Conservation (phyloP, 2,113 vertebrate genomes). For the Sterna hirundo region DNA sequence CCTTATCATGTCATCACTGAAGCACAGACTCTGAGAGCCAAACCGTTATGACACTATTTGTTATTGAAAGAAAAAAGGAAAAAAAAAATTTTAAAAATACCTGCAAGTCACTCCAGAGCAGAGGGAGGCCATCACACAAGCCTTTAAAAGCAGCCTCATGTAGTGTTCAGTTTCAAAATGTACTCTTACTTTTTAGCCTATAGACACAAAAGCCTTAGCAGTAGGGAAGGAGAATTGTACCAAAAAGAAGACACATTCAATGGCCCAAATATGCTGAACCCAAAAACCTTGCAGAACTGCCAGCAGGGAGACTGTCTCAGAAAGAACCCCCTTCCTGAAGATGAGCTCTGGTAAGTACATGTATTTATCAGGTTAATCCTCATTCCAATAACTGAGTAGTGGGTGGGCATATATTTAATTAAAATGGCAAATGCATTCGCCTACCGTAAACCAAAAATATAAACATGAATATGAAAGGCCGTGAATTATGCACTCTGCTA, state of each 20-base stretch:
- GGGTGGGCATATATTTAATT: constrained; percentile 10
- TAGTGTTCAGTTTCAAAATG: not conserved
- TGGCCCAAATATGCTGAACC: not conserved
- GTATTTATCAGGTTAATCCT: constrained; percentile 4
- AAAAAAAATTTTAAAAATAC: not conserved
- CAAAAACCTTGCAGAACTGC: not conserved
- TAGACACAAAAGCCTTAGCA: not conserved
- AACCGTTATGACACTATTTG: not conserved
- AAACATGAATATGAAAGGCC: constrained; percentile 45
- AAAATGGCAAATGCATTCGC: constrained; percentile 10
- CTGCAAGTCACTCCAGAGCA: not conserved
- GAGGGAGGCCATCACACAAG: not conserved
- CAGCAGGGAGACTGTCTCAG: not conserved
- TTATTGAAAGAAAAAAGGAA: not conserved
- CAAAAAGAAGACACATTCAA: not conserved
- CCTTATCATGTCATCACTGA: not conserved
- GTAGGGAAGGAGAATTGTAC: not conserved
- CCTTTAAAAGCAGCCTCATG: not conserved
- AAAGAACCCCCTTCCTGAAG: not conserved
- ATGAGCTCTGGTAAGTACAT: not conserved
- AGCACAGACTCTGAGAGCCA: not conserved
- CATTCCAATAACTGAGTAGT: not conserved
- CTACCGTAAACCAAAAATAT: constrained; percentile 27
- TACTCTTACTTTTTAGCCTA: not conserved
- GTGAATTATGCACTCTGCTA: constrained; percentile 30